Conservation (phyloP, 2,113 vertebrate species). For the Pachycephala philippinensis region DNA sequence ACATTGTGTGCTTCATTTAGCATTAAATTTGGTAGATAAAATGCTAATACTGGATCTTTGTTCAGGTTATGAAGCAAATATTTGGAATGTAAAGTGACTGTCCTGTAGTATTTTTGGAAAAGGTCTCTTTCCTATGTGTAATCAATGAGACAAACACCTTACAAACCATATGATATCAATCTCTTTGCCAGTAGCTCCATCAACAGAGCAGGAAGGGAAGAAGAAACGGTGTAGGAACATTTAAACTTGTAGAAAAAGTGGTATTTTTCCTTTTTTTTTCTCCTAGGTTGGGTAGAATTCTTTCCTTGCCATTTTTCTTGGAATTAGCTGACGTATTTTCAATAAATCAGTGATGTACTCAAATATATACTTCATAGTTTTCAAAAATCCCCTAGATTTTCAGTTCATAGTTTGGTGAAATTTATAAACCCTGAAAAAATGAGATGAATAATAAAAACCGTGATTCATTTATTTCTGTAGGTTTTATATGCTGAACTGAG, state of each 20-base stretch:
- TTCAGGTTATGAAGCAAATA: not conserved
- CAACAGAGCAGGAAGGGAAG: not conserved
- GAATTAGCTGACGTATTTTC: not conserved
- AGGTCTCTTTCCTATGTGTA: not conserved
- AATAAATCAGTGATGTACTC: not conserved
- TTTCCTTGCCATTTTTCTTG: not conserved
- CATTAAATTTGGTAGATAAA: not conserved
- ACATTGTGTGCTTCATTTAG: not conserved
- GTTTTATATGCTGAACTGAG: not conserved
- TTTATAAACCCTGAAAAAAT: not conserved
- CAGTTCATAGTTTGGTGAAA: not conserved
- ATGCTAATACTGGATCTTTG: not conserved
- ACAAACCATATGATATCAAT: not conserved
- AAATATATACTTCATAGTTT: not conserved
- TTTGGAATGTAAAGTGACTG: not conserved
- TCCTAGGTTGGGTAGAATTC: not conserved
- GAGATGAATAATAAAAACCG: rapidly evolving
- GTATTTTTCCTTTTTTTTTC: not conserved
- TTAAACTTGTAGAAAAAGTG: not conserved
- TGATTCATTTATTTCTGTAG: not conserved
- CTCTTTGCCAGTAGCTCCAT: not conserved
- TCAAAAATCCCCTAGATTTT: rapidly evolving
- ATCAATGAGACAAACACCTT: not conserved
- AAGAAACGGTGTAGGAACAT: not conserved
- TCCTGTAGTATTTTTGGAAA: not conserved